Evolutionary conservation across 2,113 vertebrate genomes (phyloP).

Genomic region (Apteryx owenii): DNA sequence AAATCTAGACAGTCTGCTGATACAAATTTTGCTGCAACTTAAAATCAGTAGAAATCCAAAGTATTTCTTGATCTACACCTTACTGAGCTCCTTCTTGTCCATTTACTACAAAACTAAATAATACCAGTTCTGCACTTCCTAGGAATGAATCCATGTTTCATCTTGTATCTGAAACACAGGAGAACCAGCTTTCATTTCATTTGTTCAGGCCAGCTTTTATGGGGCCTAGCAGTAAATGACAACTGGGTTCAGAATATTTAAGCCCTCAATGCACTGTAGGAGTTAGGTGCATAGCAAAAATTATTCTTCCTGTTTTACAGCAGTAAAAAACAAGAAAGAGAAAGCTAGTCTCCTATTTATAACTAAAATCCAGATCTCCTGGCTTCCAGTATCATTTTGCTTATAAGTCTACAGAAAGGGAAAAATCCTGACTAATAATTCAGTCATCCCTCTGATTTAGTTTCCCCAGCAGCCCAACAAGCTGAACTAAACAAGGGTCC

Average conservation of each 20-base stretch:
- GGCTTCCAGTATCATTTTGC: neutral
- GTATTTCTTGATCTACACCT: neutral
- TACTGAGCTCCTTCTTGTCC: neutral
- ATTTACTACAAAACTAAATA: neutral
- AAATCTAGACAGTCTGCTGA: neutral
- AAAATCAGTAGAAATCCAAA: neutral
- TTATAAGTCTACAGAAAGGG: neutral
- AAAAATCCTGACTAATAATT: constrained; percentile 15
- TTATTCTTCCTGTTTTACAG: neutral
- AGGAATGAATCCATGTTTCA: neutral
- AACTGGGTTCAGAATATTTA: neutral
- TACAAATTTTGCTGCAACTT: neutral
- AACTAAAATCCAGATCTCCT: neutral
- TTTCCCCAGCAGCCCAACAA: neutral
- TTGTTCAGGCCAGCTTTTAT: neutral
- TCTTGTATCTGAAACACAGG: neutral
- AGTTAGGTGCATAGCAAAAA: neutral
- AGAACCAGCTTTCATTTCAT: neutral
- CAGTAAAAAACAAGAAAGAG: neutral
- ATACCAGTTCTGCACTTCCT: neutral
- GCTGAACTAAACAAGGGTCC: constrained; percentile 3
- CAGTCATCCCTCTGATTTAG: constrained; percentile 2
- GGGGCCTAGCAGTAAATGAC: neutral
- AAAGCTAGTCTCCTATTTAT: neutral
- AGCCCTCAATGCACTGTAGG: neutral